Evolutionary conservation across 2,888 invertebrate genomes (phyloP).

Genomic region (Andricus quercusramuli): DNA sequence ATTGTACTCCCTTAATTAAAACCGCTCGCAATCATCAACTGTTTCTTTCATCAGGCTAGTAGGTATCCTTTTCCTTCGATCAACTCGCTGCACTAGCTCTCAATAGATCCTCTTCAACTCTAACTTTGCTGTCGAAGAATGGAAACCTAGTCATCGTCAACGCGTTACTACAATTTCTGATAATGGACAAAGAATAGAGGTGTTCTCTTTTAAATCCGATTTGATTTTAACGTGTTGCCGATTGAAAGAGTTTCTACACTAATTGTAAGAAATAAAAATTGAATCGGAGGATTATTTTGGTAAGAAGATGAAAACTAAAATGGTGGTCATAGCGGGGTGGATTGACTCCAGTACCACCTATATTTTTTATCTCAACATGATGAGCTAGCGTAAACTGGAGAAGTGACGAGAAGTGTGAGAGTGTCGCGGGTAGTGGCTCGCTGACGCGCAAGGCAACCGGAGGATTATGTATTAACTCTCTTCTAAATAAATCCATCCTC

Average conservation of each 20-base stretch:
- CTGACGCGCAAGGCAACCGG: background rate
- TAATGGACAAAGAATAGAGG: background rate
- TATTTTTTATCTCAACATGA: too few species aligned
- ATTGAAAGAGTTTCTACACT: background rate
- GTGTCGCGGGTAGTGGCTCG: background rate
- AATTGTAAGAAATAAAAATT: background rate
- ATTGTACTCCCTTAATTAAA: conserved; percentile 70
- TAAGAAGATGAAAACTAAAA: too few species aligned
- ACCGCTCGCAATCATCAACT: conserved; percentile 66
- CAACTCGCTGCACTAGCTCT: conserved; percentile 7
- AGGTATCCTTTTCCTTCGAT: conserved; percentile 15
- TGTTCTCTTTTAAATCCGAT: conserved; percentile 19
- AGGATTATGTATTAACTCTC: too few species aligned
- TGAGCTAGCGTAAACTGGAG: background rate
- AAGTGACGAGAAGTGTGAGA: background rate
- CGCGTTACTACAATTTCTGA: conserved; percentile 27
- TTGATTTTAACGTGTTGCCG: background rate
- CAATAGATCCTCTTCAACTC: conserved; percentile 11
- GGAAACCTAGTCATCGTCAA: conserved; percentile 15
- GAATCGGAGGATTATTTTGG: background rate
- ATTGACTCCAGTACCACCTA: too few species aligned
- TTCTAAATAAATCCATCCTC: too few species aligned
- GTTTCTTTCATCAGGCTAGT: conserved; percentile 56
- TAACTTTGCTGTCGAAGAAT: conserved; percentile 23
- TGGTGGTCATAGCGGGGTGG: too few species aligned